Conservation (phyloP, 2,888 invertebrate genomes). For the Folsomia candida region DNA sequence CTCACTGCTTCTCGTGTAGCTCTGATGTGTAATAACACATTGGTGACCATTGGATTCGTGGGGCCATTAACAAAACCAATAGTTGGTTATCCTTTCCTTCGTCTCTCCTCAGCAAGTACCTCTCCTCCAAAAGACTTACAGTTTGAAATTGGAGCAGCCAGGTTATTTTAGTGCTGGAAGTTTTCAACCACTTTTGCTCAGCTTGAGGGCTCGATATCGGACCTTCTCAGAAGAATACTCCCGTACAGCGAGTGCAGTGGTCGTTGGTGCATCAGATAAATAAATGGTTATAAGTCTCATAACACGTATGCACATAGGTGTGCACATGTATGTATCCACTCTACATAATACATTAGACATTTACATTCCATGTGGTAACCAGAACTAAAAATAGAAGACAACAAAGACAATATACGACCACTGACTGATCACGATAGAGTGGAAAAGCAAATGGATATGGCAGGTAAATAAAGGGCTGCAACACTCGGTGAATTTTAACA, state of each 20-base stretch:
- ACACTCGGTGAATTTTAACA: neutral
- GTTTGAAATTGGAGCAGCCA: neutral
- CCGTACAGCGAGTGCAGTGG: neutral
- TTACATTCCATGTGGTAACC: conserved; percentile 2
- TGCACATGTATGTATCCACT: too few species aligned
- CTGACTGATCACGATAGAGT: neutral
- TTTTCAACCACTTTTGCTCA: neutral
- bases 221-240: conserved; percentile 1
- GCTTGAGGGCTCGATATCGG: neutral
- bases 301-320: too few species aligned
- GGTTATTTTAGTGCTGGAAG: neutral
- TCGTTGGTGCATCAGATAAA: neutral
- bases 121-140: neutral
- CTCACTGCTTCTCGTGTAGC: neutral
- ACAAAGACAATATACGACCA: conserved; percentile 2
- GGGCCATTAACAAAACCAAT: neutral
- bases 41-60: neutral
- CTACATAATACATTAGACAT: conserved; percentile 5
- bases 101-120: too few species aligned
- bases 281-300: neutral
- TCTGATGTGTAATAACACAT: neutral
- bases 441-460: neutral
- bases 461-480: neutral
- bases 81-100: neutral
- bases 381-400: neutral